Evolutionary conservation across 2,113 vertebrate genomes (phyloP), one percentile per base, ranked within the genome.

Genomic region (Misgurnus mizolepis): DNA sequence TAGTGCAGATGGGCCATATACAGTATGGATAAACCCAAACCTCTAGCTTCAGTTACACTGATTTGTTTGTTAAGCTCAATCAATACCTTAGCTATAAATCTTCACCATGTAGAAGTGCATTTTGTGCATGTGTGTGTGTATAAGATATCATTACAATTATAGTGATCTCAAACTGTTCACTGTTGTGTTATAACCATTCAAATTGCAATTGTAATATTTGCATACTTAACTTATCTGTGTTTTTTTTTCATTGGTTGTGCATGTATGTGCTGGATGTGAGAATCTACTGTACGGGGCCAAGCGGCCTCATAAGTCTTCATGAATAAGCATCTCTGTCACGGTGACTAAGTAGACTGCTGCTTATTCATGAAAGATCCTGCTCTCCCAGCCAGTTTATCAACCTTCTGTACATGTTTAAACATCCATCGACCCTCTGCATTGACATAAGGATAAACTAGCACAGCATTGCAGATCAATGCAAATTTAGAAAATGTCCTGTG

Each of bases 241-340:
- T n/a, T n/a, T n/a, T n/a, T 62, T 75, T 64, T 74, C 55, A 60
- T 17, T 7, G 71, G 40, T 49, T 81, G 67, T 84, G 43, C 78
- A 53, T 61, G 65, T 47, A 4, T 34, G 18, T 7, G n/a, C 61
- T 75, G 17, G 15, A 18, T 82, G 53, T 61, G 76, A 76, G 58
- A 67, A 84, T 72, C 47, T 65, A 66, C 62, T 76, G 4, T 6
- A 55, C 15, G 45, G 45, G 18, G 4, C 40, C 67, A 49, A 79
- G 64, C 61, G 68, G 75, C 45, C 27, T 69, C 49, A 6, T 15
- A 77, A 80, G 41, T 83, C 67, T 81, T 86, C 81, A 84, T 87
- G 87, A 88, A 87, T 85, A 85, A 87, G 84, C 82, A 82, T 77
- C 85, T 82, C 84, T 85, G 84, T 87, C 85, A 83, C 61, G 9